phyloP scores from a whole-genome alignment of 2,888 invertebrate species.

The Schizaphis graminum region DNA sequence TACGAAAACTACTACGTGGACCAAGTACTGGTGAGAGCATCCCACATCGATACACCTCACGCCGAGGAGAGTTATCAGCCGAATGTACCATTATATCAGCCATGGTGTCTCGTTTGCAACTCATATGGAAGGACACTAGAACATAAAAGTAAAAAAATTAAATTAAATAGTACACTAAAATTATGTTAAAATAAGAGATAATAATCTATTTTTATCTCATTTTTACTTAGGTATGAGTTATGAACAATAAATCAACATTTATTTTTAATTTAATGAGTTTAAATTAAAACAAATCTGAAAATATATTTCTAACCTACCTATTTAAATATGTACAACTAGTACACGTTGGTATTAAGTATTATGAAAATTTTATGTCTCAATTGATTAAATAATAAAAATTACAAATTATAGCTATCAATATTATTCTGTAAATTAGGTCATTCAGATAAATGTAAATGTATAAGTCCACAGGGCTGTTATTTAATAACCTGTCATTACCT shows the following conservation, averaged over 20 bases:
- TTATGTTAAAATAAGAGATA: neutral
- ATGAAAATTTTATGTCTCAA: neutral
- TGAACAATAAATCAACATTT: neutral
- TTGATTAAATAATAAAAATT: neutral
- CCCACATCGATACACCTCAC: constrained; percentile 62
- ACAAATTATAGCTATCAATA: neutral
- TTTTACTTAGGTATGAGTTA: neutral
- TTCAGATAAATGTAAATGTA: neutral
- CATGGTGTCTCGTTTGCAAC: constrained; percentile 57
- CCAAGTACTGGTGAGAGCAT: constrained; percentile 61
- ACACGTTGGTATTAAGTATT: neutral
- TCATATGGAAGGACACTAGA: constrained; percentile 53
- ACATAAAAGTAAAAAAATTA: constrained; percentile 1
- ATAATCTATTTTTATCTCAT: neutral
- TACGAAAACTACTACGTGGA: constrained; percentile 62
- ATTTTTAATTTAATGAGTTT: neutral
- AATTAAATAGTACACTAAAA: neutral
- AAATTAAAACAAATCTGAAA: neutral
- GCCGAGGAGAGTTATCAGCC: constrained; percentile 61
- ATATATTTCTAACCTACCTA: neutral
- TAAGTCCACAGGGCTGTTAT: neutral
- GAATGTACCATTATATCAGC: constrained; percentile 64
- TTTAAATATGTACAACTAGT: neutral
- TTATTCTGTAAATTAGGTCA: constrained; percentile 20
- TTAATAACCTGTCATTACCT: neutral